Conservation (phyloP, 2,113 vertebrate genomes). For the Suricata suricatta region DNA sequence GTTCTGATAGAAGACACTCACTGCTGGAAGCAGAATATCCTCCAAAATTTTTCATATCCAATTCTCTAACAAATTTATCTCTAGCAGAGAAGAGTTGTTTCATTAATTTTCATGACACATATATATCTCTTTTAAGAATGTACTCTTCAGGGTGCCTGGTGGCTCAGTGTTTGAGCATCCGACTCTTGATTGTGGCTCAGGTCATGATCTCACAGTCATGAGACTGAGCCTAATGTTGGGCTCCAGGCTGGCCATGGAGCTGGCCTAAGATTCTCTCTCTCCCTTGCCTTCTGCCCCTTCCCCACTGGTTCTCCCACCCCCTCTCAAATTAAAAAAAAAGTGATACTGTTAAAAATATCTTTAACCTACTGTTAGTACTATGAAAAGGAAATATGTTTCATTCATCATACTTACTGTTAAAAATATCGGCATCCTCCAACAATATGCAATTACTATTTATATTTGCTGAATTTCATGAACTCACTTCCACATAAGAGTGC, state of each 20-base stretch:
- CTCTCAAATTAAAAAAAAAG: too few species aligned
- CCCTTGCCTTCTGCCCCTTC: too few species aligned
- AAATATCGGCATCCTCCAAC: background rate
- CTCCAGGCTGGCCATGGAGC: too few species aligned
- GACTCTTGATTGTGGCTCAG: too few species aligned
- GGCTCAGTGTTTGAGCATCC: too few species aligned
- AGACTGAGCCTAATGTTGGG: too few species aligned
- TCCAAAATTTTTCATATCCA: background rate
- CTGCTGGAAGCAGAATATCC: background rate
- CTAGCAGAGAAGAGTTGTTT: background rate
- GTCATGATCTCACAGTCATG: too few species aligned
- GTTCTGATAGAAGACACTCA: background rate
- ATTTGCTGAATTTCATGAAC: background rate
- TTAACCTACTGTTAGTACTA: background rate
- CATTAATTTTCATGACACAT: background rate
- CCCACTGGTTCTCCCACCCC: too few species aligned
- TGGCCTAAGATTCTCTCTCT: too few species aligned
- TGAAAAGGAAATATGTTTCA: background rate
- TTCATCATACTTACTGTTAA: background rate
- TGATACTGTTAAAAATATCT: background rate
- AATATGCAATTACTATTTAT: background rate
- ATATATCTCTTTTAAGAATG: background rate
- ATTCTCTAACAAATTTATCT: background rate
- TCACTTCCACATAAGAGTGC: background rate
- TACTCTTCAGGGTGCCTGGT: too few species aligned